These are phyloP conservation scores for Lasioglossum pauxillum DNA, from an alignment of 2,888 invertebrate genomes.

Conservation along the genomic window DNA sequence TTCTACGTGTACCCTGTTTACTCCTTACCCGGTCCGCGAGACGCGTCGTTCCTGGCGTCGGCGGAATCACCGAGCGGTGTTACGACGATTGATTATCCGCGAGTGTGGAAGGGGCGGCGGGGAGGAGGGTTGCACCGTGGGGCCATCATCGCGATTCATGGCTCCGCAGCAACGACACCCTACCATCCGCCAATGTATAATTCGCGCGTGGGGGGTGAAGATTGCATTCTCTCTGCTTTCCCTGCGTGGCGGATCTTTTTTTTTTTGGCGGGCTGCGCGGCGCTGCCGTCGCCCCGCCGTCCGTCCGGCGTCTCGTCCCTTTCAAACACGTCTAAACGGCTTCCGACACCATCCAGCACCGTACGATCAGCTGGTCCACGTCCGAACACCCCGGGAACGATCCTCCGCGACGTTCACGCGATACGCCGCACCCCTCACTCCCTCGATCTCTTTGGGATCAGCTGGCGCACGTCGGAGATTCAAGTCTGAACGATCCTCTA, in stretches of 20 bases:
- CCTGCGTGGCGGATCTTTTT: slow-evolving; percentile 69
- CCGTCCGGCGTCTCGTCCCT: background rate
- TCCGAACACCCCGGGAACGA: no score
- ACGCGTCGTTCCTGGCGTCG: slow-evolving; percentile 71
- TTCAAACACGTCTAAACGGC: background rate
- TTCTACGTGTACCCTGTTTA: slow-evolving; percentile 14
- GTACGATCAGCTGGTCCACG: background rate
- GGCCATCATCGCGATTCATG: slow-evolving; percentile 84
- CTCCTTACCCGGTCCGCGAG: slow-evolving; percentile 50
- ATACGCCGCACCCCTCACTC: no score
- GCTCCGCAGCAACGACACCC: slow-evolving; percentile 77
- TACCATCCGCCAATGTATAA: slow-evolving; percentile 81
- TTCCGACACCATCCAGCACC: background rate
- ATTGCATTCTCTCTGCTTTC: slow-evolving; percentile 77
- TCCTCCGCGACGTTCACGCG: no score
- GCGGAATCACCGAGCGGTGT: slow-evolving; percentile 81
- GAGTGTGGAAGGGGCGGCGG: slow-evolving; percentile 77
- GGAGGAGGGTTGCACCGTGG: slow-evolving; percentile 76
- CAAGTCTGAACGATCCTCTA: no score
- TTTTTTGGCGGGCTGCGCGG: slow-evolving; percentile 82
- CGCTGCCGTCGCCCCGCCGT: slow-evolving; percentile 77
- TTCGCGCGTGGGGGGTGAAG: slow-evolving; percentile 81
- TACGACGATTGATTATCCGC: slow-evolving; percentile 84
- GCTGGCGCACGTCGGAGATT: background rate
- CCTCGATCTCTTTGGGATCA: background rate